Evolutionary conservation across 2,888 invertebrate species (phyloP).

Genomic region (Drosophila infuscata): DNA sequence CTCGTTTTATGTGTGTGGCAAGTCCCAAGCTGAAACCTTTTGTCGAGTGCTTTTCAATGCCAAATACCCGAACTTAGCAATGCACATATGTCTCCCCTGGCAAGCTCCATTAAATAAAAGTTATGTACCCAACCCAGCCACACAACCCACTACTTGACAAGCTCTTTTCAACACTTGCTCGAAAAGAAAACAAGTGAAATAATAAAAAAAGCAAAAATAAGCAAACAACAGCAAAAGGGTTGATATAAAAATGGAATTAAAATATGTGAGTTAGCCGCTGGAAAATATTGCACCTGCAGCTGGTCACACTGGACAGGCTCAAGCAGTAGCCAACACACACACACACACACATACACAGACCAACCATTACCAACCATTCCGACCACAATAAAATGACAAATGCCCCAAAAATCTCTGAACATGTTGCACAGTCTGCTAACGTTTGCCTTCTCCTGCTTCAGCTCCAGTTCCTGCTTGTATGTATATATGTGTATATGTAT

Average conservation of each 20-base stretch:
- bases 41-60: conserved; percentile 67
- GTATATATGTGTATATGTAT: neutral
- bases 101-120: conserved; percentile 72
- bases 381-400: conserved; percentile 80
- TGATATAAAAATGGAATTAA: conserved; percentile 74
- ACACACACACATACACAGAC: conserved; percentile 4
- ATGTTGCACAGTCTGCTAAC: conserved; percentile 55
- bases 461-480: conserved; percentile 5
- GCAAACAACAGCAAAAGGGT: conserved; percentile 54
- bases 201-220: conserved; percentile 9
- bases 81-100: conserved; percentile 60
- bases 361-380: conserved; percentile 70
- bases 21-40: conserved; percentile 49
- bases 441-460: conserved; percentile 10
- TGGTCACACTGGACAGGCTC: conserved; percentile 40
- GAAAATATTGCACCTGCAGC: conserved; percentile 77
- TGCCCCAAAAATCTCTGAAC: conserved; percentile 75
- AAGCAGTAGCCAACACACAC: conserved; percentile 15
- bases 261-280: conserved; percentile 60
- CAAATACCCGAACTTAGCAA: conserved; percentile 51
- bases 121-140: conserved; percentile 41
- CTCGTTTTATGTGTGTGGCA: conserved; percentile 18
- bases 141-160: conserved; percentile 23
- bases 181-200: conserved; percentile 24
- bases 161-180: conserved; percentile 66